Base-by-base conservation (phyloP, 2,888 invertebrate species). In the Ecdyonurus torrentis region DNA sequence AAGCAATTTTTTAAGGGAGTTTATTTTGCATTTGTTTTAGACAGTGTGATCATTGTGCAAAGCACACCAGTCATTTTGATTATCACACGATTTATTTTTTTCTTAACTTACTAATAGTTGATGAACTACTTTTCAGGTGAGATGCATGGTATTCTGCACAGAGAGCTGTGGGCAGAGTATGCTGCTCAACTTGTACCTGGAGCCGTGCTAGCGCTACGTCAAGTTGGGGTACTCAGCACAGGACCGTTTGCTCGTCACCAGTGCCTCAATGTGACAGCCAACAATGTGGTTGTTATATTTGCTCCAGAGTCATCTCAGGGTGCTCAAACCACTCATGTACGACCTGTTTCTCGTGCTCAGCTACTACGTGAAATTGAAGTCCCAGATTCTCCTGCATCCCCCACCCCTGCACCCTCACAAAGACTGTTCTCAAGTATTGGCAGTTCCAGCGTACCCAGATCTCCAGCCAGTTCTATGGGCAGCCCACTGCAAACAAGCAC, bases 101-200 rank as follows among this genome's bases (percentile, higher is more conserved):
- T n/a, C n/a, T n/a, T n/a, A n/a, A n/a, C n/a, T n/a, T n/a, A n/a
- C n/a, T n/a, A n/a, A n/a, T n/a, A n/a, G n/a, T n/a, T n/a, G n/a
- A n/a, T n/a, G n/a, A n/a, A n/a, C 3, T 25, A 53, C 24, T 68
- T 73, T 65, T 70, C 72, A 65, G 77, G 73, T 22, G 73, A 72
- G 62, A 76, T 78, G 64, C 72, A 73, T 64, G 77, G 76, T 18
- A 75, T 74, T 20, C 67, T 78, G 61, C 77, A 78, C 63, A 71
- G 72, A 19, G 74, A 75, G 55, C 74, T 77, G 37, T 72, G 74
- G 66, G 70, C 72, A 15, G 70, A 70, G 18, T 71, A 74, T 68
- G 73, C 73, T 10, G 70, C 71, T 58, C 65, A 70, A 58, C 65
- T 75, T 15, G 72, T 58, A 15, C 58, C 62, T 37, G 62, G 62